Percentiles rank a stretch among this genome's conserved stretches.
Conservation (phyloP, 64 coral and sea anemone species). For the Stichodactyla mertensii region DNA sequence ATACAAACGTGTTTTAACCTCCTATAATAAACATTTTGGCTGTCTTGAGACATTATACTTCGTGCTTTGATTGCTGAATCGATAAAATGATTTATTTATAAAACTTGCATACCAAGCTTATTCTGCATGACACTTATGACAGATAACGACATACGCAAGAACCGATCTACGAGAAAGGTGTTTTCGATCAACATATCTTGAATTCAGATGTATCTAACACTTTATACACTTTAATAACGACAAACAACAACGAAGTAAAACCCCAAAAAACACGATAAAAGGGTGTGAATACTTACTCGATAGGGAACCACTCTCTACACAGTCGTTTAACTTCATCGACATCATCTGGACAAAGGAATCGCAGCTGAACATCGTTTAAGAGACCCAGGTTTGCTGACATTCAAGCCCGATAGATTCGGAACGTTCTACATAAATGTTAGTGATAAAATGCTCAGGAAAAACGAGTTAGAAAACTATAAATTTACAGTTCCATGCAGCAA, state of each 20-base stretch:
- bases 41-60: too few relatives aligned
- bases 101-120: not conserved
- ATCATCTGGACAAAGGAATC: constrained; percentile 84
- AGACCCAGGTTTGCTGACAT: constrained; percentile 97
- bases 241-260: not conserved
- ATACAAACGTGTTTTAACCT: too few relatives aligned
- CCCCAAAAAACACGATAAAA: not conserved
- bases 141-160: not conserved
- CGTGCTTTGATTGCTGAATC: too few relatives aligned
- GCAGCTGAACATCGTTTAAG: constrained; percentile 82
- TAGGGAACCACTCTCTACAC: constrained; percentile 90
- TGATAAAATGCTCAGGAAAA: constrained; percentile 1
- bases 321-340: constrained; percentile 83
- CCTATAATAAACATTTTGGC: too few relatives aligned
- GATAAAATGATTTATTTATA: not conserved
- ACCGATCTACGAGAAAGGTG: not conserved
- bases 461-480: not conserved
- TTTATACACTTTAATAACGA: not conserved
- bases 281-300: constrained; percentile 64
- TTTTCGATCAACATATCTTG: not conserved
- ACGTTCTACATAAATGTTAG: constrained; percentile 20
- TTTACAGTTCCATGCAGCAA: not conserved
- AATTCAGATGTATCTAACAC: not conserved
- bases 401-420: constrained; percentile 31
- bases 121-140: not conserved